Evolutionary conservation across 2,888 invertebrate species (phyloP).

Genomic region (Cryptus viduatorius): DNA sequence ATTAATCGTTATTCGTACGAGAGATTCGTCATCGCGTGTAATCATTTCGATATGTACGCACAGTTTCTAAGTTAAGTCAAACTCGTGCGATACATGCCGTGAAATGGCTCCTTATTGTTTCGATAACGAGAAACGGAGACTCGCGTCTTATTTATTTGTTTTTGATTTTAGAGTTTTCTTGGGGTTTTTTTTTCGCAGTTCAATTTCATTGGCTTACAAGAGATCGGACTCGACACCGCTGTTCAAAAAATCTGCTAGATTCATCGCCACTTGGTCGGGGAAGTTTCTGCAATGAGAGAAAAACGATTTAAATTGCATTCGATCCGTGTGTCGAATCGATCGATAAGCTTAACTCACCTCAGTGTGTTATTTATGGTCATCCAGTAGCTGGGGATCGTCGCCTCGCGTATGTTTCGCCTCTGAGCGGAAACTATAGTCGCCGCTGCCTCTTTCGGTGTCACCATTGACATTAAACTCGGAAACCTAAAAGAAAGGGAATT

Average conservation of each 20-base stretch:
- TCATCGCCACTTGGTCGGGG: slow-evolving; percentile 86
- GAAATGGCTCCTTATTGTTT: background rate
- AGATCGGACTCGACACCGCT: slow-evolving; percentile 88
- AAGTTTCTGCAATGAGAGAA: slow-evolving; percentile 85
- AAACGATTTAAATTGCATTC: slow-evolving; percentile 18
- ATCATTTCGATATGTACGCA: slow-evolving; percentile 38
- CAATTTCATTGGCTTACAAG: background rate
- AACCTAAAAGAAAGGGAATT: slow-evolving; percentile 84
- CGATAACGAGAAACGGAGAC: background rate
- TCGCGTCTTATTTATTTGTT: too few species aligned
- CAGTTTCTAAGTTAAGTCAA: slow-evolving; percentile 15
- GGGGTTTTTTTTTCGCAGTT: background rate
- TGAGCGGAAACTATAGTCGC: slow-evolving; percentile 89
- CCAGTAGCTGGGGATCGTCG: slow-evolving; percentile 88
- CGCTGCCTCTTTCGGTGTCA: slow-evolving; percentile 89
- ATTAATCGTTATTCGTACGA: background rate
- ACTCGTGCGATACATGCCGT: slow-evolving; percentile 13
- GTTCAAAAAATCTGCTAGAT: slow-evolving; percentile 88
- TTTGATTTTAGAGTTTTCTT: slow-evolving; percentile 11
- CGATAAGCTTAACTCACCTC: slow-evolving; percentile 77
- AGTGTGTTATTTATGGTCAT: slow-evolving; percentile 86
- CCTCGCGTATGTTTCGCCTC: slow-evolving; percentile 87
- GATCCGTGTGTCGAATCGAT: background rate
- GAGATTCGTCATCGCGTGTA: background rate
- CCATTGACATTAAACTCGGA: slow-evolving; percentile 88